Base-by-base conservation (phyloP, 2,113 vertebrate genomes). In the Corynorhinus townsendii region DNA sequence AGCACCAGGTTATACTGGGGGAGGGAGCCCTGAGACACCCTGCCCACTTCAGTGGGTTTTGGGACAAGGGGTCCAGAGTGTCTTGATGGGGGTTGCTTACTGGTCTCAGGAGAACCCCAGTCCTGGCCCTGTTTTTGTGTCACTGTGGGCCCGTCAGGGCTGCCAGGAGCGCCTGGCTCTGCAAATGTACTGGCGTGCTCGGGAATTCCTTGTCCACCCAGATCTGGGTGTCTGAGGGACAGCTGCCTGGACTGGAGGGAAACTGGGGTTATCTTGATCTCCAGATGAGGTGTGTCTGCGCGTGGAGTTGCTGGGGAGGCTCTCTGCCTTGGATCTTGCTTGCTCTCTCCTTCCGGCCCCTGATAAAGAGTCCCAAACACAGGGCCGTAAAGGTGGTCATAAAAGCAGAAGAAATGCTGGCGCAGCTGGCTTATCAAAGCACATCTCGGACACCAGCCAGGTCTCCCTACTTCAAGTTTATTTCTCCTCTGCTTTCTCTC, bases 211-310 rank as follows among this genome's bases (percentile, higher is more conserved):
- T 24, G 96, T 98, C 97, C 98, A 97, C 96, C 98, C 98, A 98
- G 98, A 98, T 98, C 98, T 98, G 98, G 98, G 98, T 98, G 98
- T 98, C 98, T 98, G 98, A 98, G 97, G 83, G 97, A 98, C 98
- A 98, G 97, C 97, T 96, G 79, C 96, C 82, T 96, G 97, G 88
- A 94, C 96, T 92, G 97, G 96, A 94, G 97, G 97, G 97, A 98
- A 96, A 96, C 98, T 97, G 98, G 98, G 98, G 99, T 99, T 99
- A 99, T 99, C 99, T 99, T 97, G 98, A 99, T 99, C 98, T 98
- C 98, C 98, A 99, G 99, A 99, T 99, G 99, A 99, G 98, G 98
- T 47, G 47, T 98, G 98, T 99, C 98, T 98, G 98, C 98, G 98
- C 96, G 96, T 98, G 98, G 98, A 99, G 98, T 97, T 96, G 97